phyloP scores from a whole-genome alignment of 2,113 vertebrate genomes.

The Salvator merianae region DNA sequence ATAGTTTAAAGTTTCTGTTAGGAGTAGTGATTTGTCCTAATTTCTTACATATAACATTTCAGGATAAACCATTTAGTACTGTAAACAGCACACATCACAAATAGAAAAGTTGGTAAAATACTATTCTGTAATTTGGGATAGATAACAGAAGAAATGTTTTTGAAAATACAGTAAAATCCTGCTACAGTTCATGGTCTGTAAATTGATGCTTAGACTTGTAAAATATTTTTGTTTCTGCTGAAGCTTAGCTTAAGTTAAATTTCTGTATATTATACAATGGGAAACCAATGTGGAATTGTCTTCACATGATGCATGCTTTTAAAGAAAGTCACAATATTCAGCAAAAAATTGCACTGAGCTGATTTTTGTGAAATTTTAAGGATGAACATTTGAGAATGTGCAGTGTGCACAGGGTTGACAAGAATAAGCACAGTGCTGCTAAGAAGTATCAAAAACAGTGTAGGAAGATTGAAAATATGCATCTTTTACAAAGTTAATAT shows the following conservation, averaged over 20 bases:
- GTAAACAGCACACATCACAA: background rate
- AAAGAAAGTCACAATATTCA: too few species aligned
- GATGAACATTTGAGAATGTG: too few species aligned
- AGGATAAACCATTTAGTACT: conserved; percentile 1
- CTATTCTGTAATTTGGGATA: background rate
- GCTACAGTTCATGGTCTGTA: background rate
- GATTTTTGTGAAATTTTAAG: too few species aligned
- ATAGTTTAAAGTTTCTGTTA: conserved; percentile 74
- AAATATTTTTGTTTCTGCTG: background rate
- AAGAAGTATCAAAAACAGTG: too few species aligned
- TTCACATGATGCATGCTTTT: too few species aligned
- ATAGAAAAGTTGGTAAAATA: background rate
- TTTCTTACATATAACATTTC: conserved; percentile 63
- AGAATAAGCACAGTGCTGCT: too few species aligned
- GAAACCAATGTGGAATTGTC: too few species aligned
- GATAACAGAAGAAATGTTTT: background rate
- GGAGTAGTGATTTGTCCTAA: conserved; percentile 69
- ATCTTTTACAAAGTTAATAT: too few species aligned
- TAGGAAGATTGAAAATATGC: too few species aligned
- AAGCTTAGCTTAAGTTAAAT: background rate
- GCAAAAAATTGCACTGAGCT: too few species aligned
- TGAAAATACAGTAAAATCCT: background rate
- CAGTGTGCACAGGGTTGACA: too few species aligned
- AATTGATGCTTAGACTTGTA: background rate
- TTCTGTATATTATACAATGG: too few species aligned